Conservation (phyloP, 2,113 vertebrate genomes). For the Haliaeetus leucogaster region DNA sequence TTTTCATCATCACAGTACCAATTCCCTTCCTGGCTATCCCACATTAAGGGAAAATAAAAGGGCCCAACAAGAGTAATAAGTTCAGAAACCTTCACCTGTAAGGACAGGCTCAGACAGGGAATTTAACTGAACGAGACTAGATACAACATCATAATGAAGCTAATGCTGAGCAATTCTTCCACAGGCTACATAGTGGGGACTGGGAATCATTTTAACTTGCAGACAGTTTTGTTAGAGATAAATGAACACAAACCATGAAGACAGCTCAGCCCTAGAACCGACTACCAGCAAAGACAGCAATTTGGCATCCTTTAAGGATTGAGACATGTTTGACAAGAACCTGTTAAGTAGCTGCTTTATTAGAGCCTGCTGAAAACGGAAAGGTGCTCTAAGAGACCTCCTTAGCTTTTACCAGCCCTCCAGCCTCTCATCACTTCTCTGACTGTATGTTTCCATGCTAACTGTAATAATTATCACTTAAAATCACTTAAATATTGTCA, state of each 20-base stretch:
- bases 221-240: background rate
- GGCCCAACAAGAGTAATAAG: background rate
- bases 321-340: background rate
- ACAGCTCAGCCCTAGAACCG: background rate
- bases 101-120: background rate
- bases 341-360: background rate
- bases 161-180: background rate
- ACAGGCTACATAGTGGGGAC: background rate
- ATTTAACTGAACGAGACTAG: background rate
- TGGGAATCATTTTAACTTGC: background rate
- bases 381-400: background rate
- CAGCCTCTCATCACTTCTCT: background rate
- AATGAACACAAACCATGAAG: background rate
- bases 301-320: background rate
- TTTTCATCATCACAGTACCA: background rate
- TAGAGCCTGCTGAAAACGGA: background rate
- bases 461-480: background rate
- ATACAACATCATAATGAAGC: background rate
- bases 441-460: background rate
- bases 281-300: background rate
- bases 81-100: background rate
- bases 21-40: background rate
- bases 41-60: background rate
- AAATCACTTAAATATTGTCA: background rate
- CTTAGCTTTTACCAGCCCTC: background rate